Base-by-base conservation (phyloP, 1,140 invertebrate species). In the Bombus difficillimus region DNA sequence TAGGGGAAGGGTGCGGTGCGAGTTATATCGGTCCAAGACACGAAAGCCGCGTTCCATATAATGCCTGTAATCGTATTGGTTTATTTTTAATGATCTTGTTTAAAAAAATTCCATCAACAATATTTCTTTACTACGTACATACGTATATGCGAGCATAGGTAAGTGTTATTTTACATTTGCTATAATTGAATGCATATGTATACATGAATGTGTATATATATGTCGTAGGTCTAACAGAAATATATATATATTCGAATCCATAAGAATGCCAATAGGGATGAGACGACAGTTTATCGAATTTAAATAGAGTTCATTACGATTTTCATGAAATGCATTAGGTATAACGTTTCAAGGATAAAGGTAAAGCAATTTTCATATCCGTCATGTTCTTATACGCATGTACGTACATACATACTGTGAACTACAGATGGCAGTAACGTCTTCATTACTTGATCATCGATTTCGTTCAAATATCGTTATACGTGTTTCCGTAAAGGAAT, bases 1-100 rank as follows among this genome's bases (percentile, higher is more conserved):
- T 25, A n/a, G 39, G 39, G 59, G 22, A 43, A 22, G 39, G 4
- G 18, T 41, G n/a, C 34, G n/a, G 1, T 32, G 32, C 3, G 2
- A 69, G 22, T 15, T 53, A 53, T 53, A 53, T 53, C 9, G 72
- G 83, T 86, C 83, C 66, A 88, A 86, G 83, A 66, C 79, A 83
- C 71, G 47, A 76, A 66, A 89, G 32, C 47, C 47, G 18, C 47
- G 22, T 6, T 22, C 18, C 85, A 87, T 75, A 34, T 53, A 69
- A 1, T 39, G 32, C 8, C 15, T 25, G 2, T 39, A 41, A 62
- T 25, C 28, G 43, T 74, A 13, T 69, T 83, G 41, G 22, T 43
- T 57, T 75, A 66, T 41, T 57, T 34, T 77, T n/a, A n/a, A 77
- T n/a, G n/a, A 28, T 41, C 25, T 8, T n/a, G 10, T 53, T 75